phyloP scores from a whole-genome alignment of 2,888 invertebrate species.

The Nomada hirtipes region DNA sequence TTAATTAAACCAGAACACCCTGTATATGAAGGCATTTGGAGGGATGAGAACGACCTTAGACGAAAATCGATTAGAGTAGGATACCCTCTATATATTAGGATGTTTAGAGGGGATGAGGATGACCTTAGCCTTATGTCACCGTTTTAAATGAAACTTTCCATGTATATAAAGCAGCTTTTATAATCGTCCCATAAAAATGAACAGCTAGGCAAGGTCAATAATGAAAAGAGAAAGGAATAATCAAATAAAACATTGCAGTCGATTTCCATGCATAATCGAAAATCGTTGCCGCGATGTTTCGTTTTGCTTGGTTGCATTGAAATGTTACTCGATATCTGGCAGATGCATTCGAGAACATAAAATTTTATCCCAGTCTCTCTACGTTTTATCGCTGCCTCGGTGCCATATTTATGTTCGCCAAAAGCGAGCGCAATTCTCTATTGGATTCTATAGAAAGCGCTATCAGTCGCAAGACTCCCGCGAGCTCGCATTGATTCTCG shows the following conservation, averaged over 20 bases:
- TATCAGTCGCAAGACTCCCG: not conserved
- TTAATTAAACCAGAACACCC: not conserved
- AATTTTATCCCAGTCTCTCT: conserved; percentile 24
- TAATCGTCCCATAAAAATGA: not conserved
- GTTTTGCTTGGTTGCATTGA: not conserved
- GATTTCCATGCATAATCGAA: too few species aligned
- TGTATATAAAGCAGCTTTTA: not conserved
- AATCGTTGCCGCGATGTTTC: not conserved
- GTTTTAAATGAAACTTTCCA: not conserved
- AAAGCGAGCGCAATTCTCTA: not conserved
- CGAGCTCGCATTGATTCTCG: conserved; percentile 4
- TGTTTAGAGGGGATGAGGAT: not conserved
- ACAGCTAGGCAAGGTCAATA: not conserved
- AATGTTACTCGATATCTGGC: not conserved
- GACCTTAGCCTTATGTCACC: conserved; percentile 10
- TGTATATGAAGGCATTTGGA: not conserved
- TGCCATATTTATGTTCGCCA: not conserved
- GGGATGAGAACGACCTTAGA: not conserved
- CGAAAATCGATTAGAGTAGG: conserved; percentile 14
- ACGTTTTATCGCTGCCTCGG: not conserved
- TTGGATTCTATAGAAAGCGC: not conserved
- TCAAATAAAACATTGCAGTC: too few species aligned
- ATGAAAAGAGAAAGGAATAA: not conserved
- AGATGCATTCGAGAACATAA: conserved; percentile 10
- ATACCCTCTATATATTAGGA: conserved; percentile 1